Evolutionary conservation across 1,140 invertebrate species (phyloP), one percentile per base, ranked within the genome.

Genomic region (Palaemon carinicauda): DNA sequence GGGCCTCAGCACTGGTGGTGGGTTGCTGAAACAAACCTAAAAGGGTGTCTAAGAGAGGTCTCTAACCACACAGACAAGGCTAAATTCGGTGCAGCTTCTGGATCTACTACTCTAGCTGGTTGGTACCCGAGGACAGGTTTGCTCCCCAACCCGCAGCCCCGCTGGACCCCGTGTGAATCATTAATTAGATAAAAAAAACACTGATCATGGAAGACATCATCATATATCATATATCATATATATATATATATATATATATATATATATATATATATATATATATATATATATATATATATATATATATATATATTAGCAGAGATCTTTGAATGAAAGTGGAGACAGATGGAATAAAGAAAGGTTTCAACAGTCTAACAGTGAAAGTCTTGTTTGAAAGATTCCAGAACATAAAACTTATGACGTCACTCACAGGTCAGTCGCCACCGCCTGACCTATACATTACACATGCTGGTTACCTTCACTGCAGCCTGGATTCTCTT

Each of bases 131-230:
- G 84, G 77, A 86, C 69, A 80, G 84, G 84, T 79, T 80, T 71
- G 52, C 65, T 74, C 41, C 84, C 84, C 84, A 73, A 80, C 75
- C 84, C 77, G 69, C 77, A 80, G 69, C 84, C 56, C 84, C 83
- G 75, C 82, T 80, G 15, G 24, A 80, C 51, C 56, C 75, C 65
- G 53, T 50, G 41, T 31, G 50, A 56, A 60, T 71, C 41, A 41
- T 41, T 5, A 41, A 41, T 41, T 41, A 9, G 7, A 41, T 9
- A 1, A 41, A 3, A 41, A 41, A 41, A 41, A 41, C 41, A 41
- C 41, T 41, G 12, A 41, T 41, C 41, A 41, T 7, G 41, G 41
- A 41, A 41, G 41, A 41, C 41, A 41, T 41, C 41, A 41, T 41
- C 33, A 41, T 41, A n/a, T 9, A 41, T 41, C 33, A 41, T 41